These are phyloP conservation scores for Coelinius sp. DNA, from an alignment of 2,888 invertebrate species.

Conservation along the genomic window DNA sequence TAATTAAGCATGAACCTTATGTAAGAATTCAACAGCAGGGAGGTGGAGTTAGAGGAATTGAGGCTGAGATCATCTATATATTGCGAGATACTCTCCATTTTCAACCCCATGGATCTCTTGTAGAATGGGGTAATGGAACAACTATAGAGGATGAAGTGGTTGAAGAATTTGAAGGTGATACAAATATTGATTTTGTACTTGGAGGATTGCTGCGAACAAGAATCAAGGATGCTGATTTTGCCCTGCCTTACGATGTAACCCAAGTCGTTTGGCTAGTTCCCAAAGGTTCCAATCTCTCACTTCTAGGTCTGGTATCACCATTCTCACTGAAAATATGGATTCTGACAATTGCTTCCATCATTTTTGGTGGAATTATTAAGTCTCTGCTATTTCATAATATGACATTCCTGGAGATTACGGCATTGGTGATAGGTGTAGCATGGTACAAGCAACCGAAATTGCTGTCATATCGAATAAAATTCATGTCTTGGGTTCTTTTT, in stretches of 20 bases:
- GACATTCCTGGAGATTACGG: conserved; percentile 55
- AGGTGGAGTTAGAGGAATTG: conserved; percentile 40
- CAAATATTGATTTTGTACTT: conserved; percentile 49
- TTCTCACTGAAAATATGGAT: conserved; percentile 56
- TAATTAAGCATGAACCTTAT: conserved; percentile 51
- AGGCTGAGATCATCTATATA: conserved; percentile 39
- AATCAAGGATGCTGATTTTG: conserved; percentile 45
- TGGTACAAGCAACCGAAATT: conserved; percentile 51
- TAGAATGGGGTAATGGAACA: conserved; percentile 41
- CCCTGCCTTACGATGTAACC: conserved; percentile 51
- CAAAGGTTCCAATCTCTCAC: conserved; percentile 49
- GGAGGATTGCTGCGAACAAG: conserved; percentile 52
- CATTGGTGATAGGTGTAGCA: conserved; percentile 55
- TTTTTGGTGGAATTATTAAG: conserved; percentile 51
- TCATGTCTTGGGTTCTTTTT: conserved; percentile 60
- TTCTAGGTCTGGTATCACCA: conserved; percentile 58
- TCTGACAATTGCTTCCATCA: conserved; percentile 49
- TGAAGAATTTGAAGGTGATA: conserved; percentile 32
- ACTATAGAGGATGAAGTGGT: conserved; percentile 30
- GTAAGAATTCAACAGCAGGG: not conserved
- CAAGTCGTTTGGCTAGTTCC: conserved; percentile 57
- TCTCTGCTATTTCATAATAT: conserved; percentile 50
- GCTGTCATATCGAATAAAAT: conserved; percentile 55
- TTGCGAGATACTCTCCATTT: conserved; percentile 37
- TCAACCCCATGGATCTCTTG: not conserved